Conservation (phyloP, 30 jellyfish, hydroid and myxozoan genomes). For the Phacellophora camtschatica region DNA sequence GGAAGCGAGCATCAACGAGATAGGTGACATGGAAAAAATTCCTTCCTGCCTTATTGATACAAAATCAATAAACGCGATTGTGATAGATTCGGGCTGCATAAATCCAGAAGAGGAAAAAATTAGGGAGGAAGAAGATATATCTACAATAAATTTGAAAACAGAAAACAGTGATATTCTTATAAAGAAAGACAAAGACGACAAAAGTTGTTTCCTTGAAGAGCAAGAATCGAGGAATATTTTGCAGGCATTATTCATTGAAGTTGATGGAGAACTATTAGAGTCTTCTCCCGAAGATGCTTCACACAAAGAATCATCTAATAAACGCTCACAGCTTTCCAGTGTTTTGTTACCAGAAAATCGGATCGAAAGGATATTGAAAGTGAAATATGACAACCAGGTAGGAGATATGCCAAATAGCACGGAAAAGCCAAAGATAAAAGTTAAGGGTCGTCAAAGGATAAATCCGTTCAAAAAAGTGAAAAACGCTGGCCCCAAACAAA, state of each 20-base stretch:
- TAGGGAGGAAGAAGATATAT: neutral
- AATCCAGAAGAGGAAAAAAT: neutral
- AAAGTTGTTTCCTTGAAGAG: constrained; percentile 48
- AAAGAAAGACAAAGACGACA: neutral
- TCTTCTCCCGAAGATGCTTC: neutral
- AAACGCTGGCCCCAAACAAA: too few relatives aligned
- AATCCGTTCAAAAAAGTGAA: too few relatives aligned
- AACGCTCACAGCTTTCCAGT: too few relatives aligned
- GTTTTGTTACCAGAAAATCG: neutral
- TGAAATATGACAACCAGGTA: too few relatives aligned
- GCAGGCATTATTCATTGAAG: constrained; percentile 50
- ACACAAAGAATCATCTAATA: neutral
- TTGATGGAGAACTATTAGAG: constrained; percentile 22
- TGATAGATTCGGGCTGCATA: neutral
- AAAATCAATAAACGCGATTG: too few relatives aligned
- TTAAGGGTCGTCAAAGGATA: too few relatives aligned
- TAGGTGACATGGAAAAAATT: too few relatives aligned
- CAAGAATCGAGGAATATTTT: constrained; percentile 40
- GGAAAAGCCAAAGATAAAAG: too few relatives aligned
- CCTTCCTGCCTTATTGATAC: too few relatives aligned
- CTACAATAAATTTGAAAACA: neutral
- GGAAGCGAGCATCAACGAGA: too few relatives aligned
- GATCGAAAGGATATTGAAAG: too few relatives aligned
- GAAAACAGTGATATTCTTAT: neutral
- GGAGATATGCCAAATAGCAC: too few relatives aligned